Evolutionary conservation across 1,140 invertebrate genomes (phyloP).

Genomic region (Capitella teleta): DNA sequence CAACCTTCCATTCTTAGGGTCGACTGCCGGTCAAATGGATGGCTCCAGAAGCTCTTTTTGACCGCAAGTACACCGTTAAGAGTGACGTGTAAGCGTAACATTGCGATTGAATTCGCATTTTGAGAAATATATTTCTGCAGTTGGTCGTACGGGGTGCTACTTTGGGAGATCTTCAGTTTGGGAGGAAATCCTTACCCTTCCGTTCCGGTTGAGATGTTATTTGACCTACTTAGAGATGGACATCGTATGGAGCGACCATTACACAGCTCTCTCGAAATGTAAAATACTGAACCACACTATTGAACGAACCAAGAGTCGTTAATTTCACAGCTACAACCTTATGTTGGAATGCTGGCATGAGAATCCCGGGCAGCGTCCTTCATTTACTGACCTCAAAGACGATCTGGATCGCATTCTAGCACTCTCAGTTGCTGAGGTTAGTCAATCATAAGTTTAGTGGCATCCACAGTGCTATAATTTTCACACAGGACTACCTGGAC

Average conservation of each 20-base stretch:
- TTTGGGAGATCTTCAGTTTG: slow-evolving; percentile 50
- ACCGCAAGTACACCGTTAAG: slow-evolving; percentile 37
- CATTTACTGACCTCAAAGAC: slow-evolving; percentile 75
- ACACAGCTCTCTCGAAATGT: slow-evolving; percentile 82
- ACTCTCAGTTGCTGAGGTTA: too few species aligned
- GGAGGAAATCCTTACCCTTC: slow-evolving; percentile 48
- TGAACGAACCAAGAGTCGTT: too few species aligned
- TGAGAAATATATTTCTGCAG: too few species aligned
- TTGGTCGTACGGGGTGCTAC: slow-evolving; percentile 47
- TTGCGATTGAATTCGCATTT: background rate
- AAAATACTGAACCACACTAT: too few species aligned
- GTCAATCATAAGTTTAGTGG: too few species aligned
- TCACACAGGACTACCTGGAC: slow-evolving; percentile 77
- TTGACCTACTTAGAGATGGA: slow-evolving; percentile 72
- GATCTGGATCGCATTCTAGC: slow-evolving; percentile 80
- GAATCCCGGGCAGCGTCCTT: slow-evolving; percentile 70
- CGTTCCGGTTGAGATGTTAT: slow-evolving; percentile 59
- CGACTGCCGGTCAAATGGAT: slow-evolving; percentile 96
- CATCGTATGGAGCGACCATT: slow-evolving; percentile 88
- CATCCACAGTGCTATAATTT: too few species aligned
- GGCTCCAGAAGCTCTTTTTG: slow-evolving; percentile 78
- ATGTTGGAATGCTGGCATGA: slow-evolving; percentile 90
- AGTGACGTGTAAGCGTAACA: slow-evolving; percentile 11
- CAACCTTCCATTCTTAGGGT: slow-evolving; percentile 46
- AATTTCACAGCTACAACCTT: slow-evolving; percentile 23